Conservation (phyloP, 2,113 vertebrate genomes). For the Myrmophylax atrothorax region DNA sequence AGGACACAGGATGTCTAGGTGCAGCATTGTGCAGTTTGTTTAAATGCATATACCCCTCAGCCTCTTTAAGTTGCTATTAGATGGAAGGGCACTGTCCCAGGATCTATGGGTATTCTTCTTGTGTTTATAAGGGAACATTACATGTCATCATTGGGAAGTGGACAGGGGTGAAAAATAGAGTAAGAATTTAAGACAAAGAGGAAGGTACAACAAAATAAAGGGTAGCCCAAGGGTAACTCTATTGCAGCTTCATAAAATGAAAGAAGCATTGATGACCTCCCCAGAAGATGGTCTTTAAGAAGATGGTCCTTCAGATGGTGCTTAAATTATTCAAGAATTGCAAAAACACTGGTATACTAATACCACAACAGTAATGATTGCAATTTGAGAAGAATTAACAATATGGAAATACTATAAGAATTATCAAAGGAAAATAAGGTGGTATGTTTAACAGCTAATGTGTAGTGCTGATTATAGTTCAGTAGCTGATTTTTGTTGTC, state of each 20-base stretch:
- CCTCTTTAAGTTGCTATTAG: background rate
- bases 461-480: background rate
- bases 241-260: background rate
- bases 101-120: background rate
- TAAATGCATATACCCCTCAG: background rate
- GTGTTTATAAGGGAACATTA: background rate
- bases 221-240: background rate
- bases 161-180: background rate
- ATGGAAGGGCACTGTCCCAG: background rate
- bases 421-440: background rate
- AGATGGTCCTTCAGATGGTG: background rate
- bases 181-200: background rate
- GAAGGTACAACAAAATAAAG: background rate
- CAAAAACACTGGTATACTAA: background rate
- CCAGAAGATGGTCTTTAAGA: background rate
- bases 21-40: background rate
- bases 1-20: background rate
- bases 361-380: background rate
- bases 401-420: background rate
- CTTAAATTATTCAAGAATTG: background rate
- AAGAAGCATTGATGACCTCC: background rate
- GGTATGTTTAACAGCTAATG: background rate
- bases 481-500: background rate
- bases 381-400: background rate
- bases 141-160: background rate